A percentile compares a stretch with the other conserved stretches of the same genome.
Conservation (phyloP, 2,797 vertebrate genomes). For the Hoplostethus atlanticus region DNA sequence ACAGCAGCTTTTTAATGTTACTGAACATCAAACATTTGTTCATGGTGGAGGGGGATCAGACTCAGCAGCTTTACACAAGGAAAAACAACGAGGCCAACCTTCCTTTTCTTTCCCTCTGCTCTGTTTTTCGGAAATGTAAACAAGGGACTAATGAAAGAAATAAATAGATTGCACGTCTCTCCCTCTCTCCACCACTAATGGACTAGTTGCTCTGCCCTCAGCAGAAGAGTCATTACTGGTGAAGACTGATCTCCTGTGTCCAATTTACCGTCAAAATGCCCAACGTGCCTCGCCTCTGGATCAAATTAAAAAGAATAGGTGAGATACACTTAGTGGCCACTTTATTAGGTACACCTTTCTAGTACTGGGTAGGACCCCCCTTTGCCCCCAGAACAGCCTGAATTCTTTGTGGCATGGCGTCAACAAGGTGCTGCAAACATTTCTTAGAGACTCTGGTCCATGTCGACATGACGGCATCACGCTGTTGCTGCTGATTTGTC, state of each 20-base stretch:
- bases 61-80: conserved; percentile 37
- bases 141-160: conserved; percentile 71
- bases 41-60: conserved; percentile 2
- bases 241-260: conserved; percentile 71
- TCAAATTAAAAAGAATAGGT: conserved; percentile 48
- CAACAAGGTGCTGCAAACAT: no score
- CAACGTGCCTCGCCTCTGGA: conserved; percentile 48
- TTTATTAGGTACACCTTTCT: no score
- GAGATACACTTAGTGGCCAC: conserved; percentile 31
- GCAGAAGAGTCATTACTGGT: conserved; percentile 68
- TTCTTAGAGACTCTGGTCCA: no score
- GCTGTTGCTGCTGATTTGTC: no score
- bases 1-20: conserved; percentile 11
- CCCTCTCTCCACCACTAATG: conserved; percentile 69
- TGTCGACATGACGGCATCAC: no score
- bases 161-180: conserved; percentile 67
- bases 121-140: conserved; percentile 67
- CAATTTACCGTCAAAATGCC: conserved; percentile 76
- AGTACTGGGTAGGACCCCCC: no score
- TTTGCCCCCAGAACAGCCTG: no score
- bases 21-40: conserved; percentile 6
- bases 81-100: neutral
- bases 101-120: conserved; percentile 23
- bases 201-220: conserved; percentile 63
- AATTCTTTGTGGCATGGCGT: no score